Evolutionary conservation across 1,140 invertebrate species (phyloP).

Genomic region (Drosophila ercepeae): DNA sequence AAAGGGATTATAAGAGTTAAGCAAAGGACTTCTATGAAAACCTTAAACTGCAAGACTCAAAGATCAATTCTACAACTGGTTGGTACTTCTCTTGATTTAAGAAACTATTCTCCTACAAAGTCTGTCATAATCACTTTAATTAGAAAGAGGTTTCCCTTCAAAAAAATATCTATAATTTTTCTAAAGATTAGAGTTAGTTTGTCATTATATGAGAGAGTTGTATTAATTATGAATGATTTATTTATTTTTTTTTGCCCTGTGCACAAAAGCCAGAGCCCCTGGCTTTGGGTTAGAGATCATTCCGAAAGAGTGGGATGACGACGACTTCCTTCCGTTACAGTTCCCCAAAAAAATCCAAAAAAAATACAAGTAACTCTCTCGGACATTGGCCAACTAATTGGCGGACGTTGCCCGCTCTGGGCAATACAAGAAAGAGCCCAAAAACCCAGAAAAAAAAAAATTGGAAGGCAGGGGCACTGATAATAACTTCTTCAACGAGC

Average conservation of each 20-base stretch:
- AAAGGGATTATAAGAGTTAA: too few species aligned
- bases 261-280: constrained; percentile 13
- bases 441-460: constrained; percentile 11
- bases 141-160: background rate
- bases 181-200: too few species aligned
- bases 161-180: constrained; percentile 1
- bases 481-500: constrained; percentile 81
- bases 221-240: background rate
- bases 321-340: constrained; percentile 77
- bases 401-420: constrained; percentile 70
- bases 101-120: too few species aligned
- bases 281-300: constrained; percentile 38
- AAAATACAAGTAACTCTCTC: constrained; percentile 35
- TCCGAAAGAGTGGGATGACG: constrained; percentile 8
- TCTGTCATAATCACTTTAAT: background rate
- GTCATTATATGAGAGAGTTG: background rate
- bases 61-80: too few species aligned
- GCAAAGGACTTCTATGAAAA: too few species aligned
- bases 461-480: constrained; percentile 25
- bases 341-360: constrained; percentile 45
- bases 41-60: too few species aligned
- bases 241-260: constrained; percentile 1
- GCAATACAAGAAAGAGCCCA: constrained; percentile 42
- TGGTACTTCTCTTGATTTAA: too few species aligned
- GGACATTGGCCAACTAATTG: constrained; percentile 69